Base-by-base conservation (phyloP, 64 coral and sea anemone species). In the Anthopleura sola region DNA sequence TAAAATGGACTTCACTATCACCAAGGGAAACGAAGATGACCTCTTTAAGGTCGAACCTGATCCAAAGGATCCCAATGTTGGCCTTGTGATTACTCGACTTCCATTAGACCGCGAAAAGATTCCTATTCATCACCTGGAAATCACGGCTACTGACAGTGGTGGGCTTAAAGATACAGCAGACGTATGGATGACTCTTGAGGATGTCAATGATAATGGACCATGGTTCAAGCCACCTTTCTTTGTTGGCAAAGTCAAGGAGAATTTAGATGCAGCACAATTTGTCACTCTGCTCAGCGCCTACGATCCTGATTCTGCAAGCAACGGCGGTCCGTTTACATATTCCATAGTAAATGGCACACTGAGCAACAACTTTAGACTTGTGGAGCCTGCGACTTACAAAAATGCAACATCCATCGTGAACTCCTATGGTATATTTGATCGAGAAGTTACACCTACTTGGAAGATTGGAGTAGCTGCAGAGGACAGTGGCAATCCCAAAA, bases 151-250 rank as follows among this genome's bases (percentile, higher is more conserved):
- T 60, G 94, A 96, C 40, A 88, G 75, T 86, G 94, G 94, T 38
- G 94, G 94, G 16, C 85, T 96, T 17, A 55, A 80, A 49, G 94
- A 90, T 34, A 80, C 74, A 11, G 94, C 83, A 20, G 49, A 75
- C 46, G 87, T 92, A 38, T 74, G 83, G 38, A 5, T 96, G 36
- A 92, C 87, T 47, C 34, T 96, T 21, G 57, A 50, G 24, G 94
- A 96, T 79, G 47, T 89, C n/a, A 96, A 96, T 53, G 94, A 96
- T 39, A 96, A 96, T 34, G 94, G 94, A 10, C 94, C 94, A 1
- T 92, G 91, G 84, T 96, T 96, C 74, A 49, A 78, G 36, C 94
- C 94, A 7, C 90, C 90, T 2, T 96, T 64, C 47, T 96, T 88
- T 36, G 94, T 89, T 49, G 94, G 90, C 9, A 90, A 88, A 29